Conservation (phyloP, 1,140 invertebrate genomes). For the Choristoneura fumiferana region DNA sequence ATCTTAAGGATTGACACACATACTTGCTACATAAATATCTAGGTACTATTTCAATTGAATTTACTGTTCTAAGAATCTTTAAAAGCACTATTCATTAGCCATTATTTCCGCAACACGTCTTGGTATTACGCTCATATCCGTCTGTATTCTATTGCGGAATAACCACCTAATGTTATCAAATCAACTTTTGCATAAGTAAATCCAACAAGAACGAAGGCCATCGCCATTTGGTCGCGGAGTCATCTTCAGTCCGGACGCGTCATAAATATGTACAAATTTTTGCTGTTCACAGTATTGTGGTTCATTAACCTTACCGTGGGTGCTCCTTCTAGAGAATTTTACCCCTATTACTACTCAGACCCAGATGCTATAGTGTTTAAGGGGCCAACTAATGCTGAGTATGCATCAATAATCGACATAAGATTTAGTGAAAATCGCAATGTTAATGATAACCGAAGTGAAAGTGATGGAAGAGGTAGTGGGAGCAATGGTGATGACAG, state of each 20-base stretch:
- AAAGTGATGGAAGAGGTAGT: constrained; percentile 3
- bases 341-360: neutral
- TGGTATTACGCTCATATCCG: too few species aligned
- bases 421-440: neutral
- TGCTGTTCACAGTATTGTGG: neutral
- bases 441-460: neutral
- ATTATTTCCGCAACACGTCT: too few species aligned
- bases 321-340: neutral
- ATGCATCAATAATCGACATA: neutral
- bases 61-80: too few species aligned
- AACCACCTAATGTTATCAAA: neutral
- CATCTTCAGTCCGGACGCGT: neutral
- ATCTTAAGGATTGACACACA: too few species aligned
- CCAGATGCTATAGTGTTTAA: neutral
- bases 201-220: neutral
- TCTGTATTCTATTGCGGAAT: constrained; percentile 9
- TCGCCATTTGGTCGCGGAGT: too few species aligned
- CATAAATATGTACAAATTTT: neutral
- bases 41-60: too few species aligned
- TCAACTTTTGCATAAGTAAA: neutral
- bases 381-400: neutral
- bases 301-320: neutral
- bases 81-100: too few species aligned
- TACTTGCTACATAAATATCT: too few species aligned
- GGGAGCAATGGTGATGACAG: neutral